phyloP scores from a whole-genome alignment of 2,888 invertebrate genomes.

The Villa cingulata region DNA sequence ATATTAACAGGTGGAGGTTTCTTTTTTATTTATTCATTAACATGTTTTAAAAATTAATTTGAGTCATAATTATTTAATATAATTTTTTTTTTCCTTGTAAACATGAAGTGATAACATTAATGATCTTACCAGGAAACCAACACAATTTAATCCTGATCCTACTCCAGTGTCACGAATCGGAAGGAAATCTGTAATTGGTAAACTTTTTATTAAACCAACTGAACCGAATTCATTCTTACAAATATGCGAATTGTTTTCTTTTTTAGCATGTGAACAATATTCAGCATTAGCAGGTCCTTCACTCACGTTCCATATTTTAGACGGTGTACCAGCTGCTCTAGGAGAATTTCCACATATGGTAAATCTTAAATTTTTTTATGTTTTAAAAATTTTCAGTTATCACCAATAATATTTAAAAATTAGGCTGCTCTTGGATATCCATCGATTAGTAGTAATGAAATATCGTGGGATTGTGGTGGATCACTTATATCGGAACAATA shows the following conservation, averaged over 20 bases:
- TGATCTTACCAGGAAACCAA: neutral
- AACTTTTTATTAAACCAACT: too few species aligned
- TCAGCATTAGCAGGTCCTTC: slow-evolving; percentile 1
- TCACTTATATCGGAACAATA: slow-evolving; percentile 13
- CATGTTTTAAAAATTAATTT: neutral
- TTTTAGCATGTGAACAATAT: slow-evolving; percentile 5
- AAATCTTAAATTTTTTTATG: neutral
- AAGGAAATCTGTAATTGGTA: neutral
- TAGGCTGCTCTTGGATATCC: slow-evolving; percentile 11
- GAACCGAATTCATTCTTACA: too few species aligned
- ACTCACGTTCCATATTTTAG: slow-evolving; percentile 22
- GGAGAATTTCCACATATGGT: slow-evolving; percentile 24
- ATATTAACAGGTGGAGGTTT: slow-evolving; percentile 1
- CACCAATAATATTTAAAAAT: neutral
- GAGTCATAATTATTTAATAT: neutral
- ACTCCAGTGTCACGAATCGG: neutral
- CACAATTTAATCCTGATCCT: too few species aligned
- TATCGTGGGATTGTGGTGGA: slow-evolving; percentile 10
- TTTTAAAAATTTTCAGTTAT: neutral
- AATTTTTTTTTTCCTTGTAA: neutral
- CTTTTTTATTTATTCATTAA: neutral
- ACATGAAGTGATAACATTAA: neutral
- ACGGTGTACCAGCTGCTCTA: slow-evolving; percentile 20
- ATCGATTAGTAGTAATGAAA: neutral
- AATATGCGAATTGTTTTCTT: neutral